Percentiles rank a stretch among this genome's conserved stretches.
Conservation (phyloP, 2,888 invertebrate species). For the Drosophila testacea region DNA sequence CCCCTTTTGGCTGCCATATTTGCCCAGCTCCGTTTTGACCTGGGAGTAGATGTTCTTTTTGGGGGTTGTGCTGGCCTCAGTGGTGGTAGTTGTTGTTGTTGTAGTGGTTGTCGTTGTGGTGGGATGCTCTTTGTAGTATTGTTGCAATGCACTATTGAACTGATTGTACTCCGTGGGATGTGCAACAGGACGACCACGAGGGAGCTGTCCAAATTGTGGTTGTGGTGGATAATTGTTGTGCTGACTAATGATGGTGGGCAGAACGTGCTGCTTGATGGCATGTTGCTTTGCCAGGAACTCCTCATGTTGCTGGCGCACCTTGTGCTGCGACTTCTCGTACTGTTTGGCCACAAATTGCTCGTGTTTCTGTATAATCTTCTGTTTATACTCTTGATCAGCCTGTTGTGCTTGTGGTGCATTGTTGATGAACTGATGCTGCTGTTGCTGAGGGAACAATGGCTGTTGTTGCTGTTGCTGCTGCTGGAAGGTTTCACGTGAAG, state of each 20-base stretch:
- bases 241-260: slow-evolving; percentile 84
- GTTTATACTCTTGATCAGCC: slow-evolving; percentile 89
- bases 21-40: slow-evolving; percentile 86
- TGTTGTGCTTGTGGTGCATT: slow-evolving; percentile 64
- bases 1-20: slow-evolving; percentile 71
- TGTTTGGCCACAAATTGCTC: slow-evolving; percentile 92
- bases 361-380: slow-evolving; percentile 90
- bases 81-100: slow-evolving; percentile 88
- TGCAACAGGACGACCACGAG: slow-evolving; percentile 85
- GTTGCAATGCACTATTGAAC: slow-evolving; percentile 88
- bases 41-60: slow-evolving; percentile 88
- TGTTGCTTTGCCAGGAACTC: slow-evolving; percentile 90
- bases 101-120: slow-evolving; percentile 90
- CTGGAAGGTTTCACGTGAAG: slow-evolving; percentile 63
- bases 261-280: slow-evolving; percentile 86
- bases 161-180: slow-evolving; percentile 88
- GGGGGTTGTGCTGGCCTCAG: slow-evolving; percentile 85
- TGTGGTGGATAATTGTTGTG: slow-evolving; percentile 78
- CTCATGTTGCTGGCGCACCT: slow-evolving; percentile 90
- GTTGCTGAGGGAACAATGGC: slow-evolving; percentile 37
- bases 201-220: slow-evolving; percentile 80
- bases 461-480: slow-evolving; percentile 65
- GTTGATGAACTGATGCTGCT: slow-evolving; percentile 61
- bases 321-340: slow-evolving; percentile 91
- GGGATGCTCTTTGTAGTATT: slow-evolving; percentile 89